Conservation (phyloP, 2,113 vertebrate species). For the Mastomys natalensis region DNA sequence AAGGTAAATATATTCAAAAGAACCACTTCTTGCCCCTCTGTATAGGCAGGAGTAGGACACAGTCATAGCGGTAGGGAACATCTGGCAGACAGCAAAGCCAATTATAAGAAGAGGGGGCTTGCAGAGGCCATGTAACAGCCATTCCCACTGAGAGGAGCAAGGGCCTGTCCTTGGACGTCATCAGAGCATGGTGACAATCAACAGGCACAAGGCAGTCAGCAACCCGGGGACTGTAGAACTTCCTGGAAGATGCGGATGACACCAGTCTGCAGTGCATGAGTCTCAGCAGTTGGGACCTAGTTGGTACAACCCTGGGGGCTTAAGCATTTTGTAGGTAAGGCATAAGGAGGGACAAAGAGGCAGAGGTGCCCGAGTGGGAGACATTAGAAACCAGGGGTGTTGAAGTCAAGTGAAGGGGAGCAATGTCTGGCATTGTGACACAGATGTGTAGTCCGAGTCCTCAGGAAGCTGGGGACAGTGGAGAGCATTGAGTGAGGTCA, state of each 20-base stretch:
- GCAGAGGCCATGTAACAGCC: too few species aligned
- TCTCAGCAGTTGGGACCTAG: fast-evolving
- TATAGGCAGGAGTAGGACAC: not conserved
- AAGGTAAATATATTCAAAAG: not conserved
- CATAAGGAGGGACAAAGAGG: not conserved
- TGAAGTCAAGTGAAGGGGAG: not conserved
- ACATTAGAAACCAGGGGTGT: not conserved
- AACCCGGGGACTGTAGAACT: not conserved
- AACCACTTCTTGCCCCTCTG: not conserved
- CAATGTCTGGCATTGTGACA: too few species aligned
- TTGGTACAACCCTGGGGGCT: not conserved
- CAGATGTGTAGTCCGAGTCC: not conserved
- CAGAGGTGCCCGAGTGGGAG: not conserved
- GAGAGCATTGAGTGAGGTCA: not conserved
- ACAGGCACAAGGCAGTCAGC: not conserved
- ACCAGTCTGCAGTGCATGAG: not conserved
- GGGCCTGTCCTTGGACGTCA: not conserved
- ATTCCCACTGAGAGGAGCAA: not conserved
- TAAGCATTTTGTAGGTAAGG: not conserved
- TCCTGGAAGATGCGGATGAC: not conserved
- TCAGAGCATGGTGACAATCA: fast-evolving
- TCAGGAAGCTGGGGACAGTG: not conserved
- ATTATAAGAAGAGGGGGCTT: too few species aligned
- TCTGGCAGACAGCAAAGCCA: not conserved
- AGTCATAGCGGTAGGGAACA: not conserved